Conservation (phyloP, 2,888 invertebrate species). For the Ectemnius cavifrons region DNA sequence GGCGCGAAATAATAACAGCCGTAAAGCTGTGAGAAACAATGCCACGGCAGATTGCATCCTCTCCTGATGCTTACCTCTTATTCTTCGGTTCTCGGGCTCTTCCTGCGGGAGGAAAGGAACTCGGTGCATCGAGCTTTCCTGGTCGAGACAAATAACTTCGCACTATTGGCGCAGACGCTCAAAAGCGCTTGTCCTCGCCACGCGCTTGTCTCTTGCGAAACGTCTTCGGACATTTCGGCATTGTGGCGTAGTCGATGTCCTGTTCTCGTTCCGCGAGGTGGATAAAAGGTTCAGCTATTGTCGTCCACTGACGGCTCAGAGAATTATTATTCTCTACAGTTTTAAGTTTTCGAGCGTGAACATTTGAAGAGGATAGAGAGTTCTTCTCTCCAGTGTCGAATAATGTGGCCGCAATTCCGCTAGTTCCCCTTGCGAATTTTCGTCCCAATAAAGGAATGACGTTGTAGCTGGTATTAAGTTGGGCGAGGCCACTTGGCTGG, state of each 20-base stretch:
- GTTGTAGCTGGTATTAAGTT: neutral
- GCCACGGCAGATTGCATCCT: conserved; percentile 43
- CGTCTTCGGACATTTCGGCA: conserved; percentile 11
- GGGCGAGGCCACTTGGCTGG: neutral
- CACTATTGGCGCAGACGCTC: conserved; percentile 47
- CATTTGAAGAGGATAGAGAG: too few species aligned
- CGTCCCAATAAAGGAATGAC: too few species aligned
- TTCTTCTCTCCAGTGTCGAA: too few species aligned
- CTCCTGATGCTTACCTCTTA: conserved; percentile 9
- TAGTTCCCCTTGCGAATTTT: too few species aligned
- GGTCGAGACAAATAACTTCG: conserved; percentile 47
- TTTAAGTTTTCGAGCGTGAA: too few species aligned
- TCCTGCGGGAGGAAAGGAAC: neutral
- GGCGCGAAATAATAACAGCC: conserved; percentile 60
- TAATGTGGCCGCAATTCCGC: too few species aligned
- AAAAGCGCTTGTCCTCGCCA: conserved; percentile 30
- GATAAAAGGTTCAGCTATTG: too few species aligned
- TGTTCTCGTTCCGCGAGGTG: too few species aligned
- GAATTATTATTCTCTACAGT: too few species aligned
- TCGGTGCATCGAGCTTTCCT: conserved; percentile 18
- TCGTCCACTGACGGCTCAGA: too few species aligned
- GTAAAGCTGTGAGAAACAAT: conserved; percentile 62
- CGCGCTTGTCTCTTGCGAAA: too few species aligned
- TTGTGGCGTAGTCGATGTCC: neutral
- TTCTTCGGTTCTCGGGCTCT: neutral